Evolutionary conservation across 2,113 vertebrate genomes (phyloP).

Genomic region (Oceanites oceanicus): DNA sequence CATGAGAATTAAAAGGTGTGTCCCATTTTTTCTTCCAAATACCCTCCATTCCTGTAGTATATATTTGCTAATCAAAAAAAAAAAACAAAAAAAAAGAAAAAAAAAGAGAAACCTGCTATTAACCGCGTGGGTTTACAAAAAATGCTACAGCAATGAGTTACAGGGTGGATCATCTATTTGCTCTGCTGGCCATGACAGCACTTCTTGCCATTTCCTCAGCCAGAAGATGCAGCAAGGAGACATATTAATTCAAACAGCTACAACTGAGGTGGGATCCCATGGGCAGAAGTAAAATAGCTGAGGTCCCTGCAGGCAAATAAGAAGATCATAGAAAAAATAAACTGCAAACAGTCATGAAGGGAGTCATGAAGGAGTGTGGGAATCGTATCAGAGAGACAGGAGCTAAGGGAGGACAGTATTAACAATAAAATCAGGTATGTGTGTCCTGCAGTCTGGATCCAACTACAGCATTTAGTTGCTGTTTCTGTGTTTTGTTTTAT

Average conservation of each 20-base stretch:
- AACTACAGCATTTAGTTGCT: background rate
- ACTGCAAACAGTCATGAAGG: background rate
- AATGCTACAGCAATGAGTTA: background rate
- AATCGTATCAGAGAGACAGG: background rate
- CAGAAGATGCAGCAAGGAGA: background rate
- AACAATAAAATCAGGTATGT: background rate
- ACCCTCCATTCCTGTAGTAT: background rate
- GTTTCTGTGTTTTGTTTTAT: background rate
- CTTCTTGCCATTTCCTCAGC: background rate
- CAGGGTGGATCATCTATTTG: background rate
- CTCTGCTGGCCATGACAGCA: background rate
- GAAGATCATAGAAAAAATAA: background rate
- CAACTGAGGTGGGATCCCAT: background rate
- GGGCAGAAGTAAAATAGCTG: background rate
- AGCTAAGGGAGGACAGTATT: background rate
- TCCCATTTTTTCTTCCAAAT: background rate
- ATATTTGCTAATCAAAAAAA: background rate
- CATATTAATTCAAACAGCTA: background rate
- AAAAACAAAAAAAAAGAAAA: too few relatives aligned
- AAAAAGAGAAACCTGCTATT: background rate
- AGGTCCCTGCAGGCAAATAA: background rate
- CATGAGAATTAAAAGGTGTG: slow-evolving; percentile 37
- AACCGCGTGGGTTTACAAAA: background rate
- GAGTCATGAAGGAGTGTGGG: background rate
- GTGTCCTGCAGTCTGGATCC: background rate